Evolutionary conservation across 2,797 vertebrate species (phyloP).

Genomic region (Cryptoblepharus egeriae): DNA sequence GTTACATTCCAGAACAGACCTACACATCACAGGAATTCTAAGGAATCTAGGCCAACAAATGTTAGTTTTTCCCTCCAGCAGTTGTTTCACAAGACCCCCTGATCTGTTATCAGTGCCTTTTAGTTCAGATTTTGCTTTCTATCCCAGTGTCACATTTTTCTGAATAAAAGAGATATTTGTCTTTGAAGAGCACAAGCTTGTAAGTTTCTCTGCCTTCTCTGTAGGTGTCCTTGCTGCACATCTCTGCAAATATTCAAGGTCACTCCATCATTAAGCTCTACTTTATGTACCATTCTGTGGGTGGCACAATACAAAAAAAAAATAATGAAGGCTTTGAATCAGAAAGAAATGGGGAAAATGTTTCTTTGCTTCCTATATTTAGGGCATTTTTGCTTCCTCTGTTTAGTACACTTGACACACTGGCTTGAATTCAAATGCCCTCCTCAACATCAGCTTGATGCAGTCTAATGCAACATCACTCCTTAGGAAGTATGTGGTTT

Average conservation of each 20-base stretch:
- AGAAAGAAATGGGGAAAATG: constrained; percentile 44
- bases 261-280: constrained; percentile 45
- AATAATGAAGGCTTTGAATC: constrained; percentile 55
- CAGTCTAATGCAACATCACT: constrained; percentile 18
- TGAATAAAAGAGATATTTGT: constrained; percentile 7
- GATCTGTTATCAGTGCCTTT: constrained; percentile 34
- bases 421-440: constrained; percentile 17
- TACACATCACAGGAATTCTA: not conserved
- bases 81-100: constrained; percentile 12
- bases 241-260: constrained; percentile 57
- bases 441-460: constrained; percentile 8
- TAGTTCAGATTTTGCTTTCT: constrained; percentile 1
- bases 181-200: constrained; percentile 21
- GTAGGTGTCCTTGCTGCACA: constrained; percentile 14
- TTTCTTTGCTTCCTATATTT: constrained; percentile 37
- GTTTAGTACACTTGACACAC: constrained; percentile 1
- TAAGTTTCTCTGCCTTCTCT: constrained; percentile 34
- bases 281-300: constrained; percentile 25
- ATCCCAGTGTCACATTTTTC: not conserved
- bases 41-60: constrained; percentile 8
- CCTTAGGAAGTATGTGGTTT: not conserved
- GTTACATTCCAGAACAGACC: not conserved
- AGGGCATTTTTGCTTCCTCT: constrained; percentile 15
- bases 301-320: constrained; percentile 11
- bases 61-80: not conserved